These are phyloP conservation scores for Pantala flavescens DNA, from an alignment of 1,140 invertebrate species.

Conservation along the genomic window DNA sequence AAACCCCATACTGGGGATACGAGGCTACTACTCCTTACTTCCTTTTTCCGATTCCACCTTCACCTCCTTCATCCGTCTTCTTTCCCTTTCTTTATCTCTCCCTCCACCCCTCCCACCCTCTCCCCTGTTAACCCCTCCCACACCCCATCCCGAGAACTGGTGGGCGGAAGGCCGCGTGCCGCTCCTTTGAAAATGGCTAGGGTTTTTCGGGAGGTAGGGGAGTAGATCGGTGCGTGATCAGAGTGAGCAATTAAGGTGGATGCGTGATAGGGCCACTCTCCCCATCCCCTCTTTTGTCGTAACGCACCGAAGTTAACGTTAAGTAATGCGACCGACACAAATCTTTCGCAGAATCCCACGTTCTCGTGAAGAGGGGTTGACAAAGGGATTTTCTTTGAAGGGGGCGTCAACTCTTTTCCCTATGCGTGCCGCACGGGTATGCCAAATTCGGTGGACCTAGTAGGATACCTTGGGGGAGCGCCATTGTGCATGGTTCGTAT, in stretches of 20 bases:
- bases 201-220: not conserved
- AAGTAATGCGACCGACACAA: slow-evolving; percentile 1
- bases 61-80: too few species aligned
- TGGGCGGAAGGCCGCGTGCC: not conserved
- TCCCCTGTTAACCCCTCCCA: not conserved
- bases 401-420: not conserved
- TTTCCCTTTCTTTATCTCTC: too few species aligned
- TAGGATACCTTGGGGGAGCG: too few species aligned
- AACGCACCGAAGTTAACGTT: not conserved
- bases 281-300: not conserved
- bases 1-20: too few species aligned
- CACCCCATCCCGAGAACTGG: not conserved
- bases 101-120: not conserved
- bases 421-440: too few species aligned
- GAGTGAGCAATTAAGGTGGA: not conserved
- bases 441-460: too few species aligned
- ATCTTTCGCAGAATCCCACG: not conserved
- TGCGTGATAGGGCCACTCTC: not conserved
- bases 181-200: not conserved
- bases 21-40: too few species aligned
- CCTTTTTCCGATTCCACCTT: too few species aligned
- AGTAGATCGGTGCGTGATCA: not conserved
- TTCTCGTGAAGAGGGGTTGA: not conserved
- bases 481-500: too few species aligned
- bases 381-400: not conserved